Evolutionary conservation across 1,140 invertebrate species (phyloP).

Genomic region (Drepana arcuata): DNA sequence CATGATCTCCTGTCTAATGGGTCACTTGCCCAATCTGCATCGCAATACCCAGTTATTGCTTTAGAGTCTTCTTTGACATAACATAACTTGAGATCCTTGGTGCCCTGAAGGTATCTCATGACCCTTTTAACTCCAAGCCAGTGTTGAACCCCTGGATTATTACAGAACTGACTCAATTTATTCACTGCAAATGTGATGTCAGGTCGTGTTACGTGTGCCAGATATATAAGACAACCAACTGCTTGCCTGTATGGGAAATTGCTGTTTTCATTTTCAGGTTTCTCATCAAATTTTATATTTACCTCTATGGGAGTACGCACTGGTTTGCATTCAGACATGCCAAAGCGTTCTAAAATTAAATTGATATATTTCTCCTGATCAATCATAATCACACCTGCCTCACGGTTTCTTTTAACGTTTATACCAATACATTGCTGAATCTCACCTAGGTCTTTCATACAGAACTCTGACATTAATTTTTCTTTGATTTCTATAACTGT

Average conservation of each 20-base stretch:
- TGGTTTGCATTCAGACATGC: constrained; percentile 23
- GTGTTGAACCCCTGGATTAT: constrained; percentile 19
- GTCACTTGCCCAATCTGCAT: constrained; percentile 17
- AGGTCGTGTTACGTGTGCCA: constrained; percentile 25
- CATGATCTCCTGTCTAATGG: constrained; percentile 15
- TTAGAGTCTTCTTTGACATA: no score
- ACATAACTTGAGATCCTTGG: constrained; percentile 13
- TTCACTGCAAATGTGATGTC: constrained; percentile 26
- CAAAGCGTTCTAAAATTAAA: constrained; percentile 11
- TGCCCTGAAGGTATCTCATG: constrained; percentile 21
- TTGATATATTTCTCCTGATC: constrained; percentile 20
- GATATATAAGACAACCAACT: constrained; percentile 25
- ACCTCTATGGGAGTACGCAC: constrained; percentile 22
- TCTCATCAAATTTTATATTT: constrained; percentile 19
- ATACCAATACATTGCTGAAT: constrained; percentile 16
- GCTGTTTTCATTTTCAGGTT: constrained; percentile 2
- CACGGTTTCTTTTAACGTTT: constrained; percentile 13
- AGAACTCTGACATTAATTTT: constrained; percentile 12
- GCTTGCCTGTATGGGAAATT: constrained; percentile 23
- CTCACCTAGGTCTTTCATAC: constrained; percentile 18
- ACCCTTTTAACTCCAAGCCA: constrained; percentile 24
- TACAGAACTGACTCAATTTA: constrained; percentile 23
- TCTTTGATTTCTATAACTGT: constrained; percentile 17
- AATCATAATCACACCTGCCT: constrained; percentile 12
- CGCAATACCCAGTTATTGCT: constrained; percentile 16